phyloP scores from a whole-genome alignment of 1,140 invertebrate species.

The Microplitis mediator region DNA sequence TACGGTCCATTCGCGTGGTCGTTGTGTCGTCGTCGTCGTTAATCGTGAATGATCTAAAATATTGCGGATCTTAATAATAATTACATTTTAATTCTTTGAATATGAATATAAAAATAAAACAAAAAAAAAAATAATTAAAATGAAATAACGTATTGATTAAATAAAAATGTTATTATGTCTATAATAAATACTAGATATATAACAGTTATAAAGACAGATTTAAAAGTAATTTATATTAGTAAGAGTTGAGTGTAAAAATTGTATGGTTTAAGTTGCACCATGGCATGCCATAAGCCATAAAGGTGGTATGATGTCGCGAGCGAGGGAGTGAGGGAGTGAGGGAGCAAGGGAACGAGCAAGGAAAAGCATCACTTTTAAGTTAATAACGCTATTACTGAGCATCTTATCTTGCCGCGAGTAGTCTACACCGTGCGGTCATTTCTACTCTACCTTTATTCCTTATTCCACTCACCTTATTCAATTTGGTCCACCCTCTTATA shows the following conservation, averaged over 20 bases:
- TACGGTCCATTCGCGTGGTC: background rate
- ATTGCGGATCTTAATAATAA: background rate
- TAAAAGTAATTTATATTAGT: too few species aligned
- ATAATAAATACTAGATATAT: too few species aligned
- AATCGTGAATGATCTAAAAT: background rate
- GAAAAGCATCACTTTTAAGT: constrained; percentile 51
- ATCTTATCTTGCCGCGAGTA: constrained; percentile 21
- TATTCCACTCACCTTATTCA: constrained; percentile 7
- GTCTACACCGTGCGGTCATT: constrained; percentile 34
- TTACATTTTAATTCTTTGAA: background rate
- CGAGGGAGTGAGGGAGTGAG: background rate
- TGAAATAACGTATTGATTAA: too few species aligned
- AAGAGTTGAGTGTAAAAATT: too few species aligned
- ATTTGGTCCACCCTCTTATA: constrained; percentile 8
- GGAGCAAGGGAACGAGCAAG: constrained; percentile 6
- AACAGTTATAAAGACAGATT: too few species aligned
- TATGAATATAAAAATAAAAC: too few species aligned
- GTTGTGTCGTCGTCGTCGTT: background rate
- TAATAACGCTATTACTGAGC: constrained; percentile 56
- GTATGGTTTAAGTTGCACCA: too few species aligned
- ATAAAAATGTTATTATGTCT: too few species aligned
- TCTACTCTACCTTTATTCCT: constrained; percentile 28
- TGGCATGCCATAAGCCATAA: too few species aligned
- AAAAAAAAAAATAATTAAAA: too few species aligned
- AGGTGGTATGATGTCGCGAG: constrained; percentile 38